These are phyloP conservation scores for Euzetes globulus DNA, from an alignment of 2,888 invertebrate species.

Conservation along the genomic window DNA sequence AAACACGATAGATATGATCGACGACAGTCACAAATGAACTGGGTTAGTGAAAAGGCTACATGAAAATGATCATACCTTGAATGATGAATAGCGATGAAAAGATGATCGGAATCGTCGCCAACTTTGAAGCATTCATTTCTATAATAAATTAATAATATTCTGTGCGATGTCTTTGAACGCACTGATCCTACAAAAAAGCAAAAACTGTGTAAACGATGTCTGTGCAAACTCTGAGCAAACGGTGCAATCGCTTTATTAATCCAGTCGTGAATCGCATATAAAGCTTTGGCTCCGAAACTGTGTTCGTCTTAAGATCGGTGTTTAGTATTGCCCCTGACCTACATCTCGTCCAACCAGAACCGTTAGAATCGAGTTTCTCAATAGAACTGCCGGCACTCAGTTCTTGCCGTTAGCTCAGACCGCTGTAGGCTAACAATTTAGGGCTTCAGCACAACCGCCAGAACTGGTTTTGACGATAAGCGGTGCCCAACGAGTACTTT, in stretches of 20 bases:
- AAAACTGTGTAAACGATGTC: not conserved
- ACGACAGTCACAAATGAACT: no score
- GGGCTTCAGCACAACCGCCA: not conserved
- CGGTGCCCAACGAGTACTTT: not conserved
- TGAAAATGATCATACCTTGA: no score
- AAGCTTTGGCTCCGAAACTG: not conserved
- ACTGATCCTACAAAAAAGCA: not conserved
- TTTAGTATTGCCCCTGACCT: conserved; percentile 19
- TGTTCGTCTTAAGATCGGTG: conserved; percentile 2
- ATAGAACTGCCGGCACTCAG: not conserved
- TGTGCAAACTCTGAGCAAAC: no score
- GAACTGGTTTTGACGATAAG: not conserved
- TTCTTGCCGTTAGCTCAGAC: conserved; percentile 7
- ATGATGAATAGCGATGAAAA: no score
- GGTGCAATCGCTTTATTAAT: not conserved
- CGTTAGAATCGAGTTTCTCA: not conserved
- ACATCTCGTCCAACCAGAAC: conserved; percentile 11
- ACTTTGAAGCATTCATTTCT: no score
- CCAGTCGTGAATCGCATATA: not conserved
- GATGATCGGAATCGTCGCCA: no score
- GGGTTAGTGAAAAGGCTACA: no score
- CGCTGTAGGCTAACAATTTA: conserved; percentile 5
- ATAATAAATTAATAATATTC: no score
- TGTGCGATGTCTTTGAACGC: no score
- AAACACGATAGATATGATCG: no score